Percentiles rank a stretch among this genome's conserved stretches.
Conservation (phyloP, 2,888 invertebrate species). For the Tigriopus californicus region DNA sequence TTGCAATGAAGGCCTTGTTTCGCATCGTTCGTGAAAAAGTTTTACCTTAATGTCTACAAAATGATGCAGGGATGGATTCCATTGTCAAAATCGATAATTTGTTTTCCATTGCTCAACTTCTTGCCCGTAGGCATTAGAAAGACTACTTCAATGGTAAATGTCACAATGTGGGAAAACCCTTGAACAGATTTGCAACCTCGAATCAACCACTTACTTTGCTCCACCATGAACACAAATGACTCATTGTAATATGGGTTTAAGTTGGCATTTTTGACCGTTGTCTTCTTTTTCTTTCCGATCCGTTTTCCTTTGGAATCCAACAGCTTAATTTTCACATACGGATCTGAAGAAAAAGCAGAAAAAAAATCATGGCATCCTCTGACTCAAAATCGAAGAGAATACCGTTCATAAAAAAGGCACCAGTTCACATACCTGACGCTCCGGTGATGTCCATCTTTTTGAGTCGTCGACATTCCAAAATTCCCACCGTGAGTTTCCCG, state of each 20-base stretch:
- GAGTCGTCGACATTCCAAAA: slow-evolving; percentile 41
- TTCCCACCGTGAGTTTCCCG: slow-evolving; percentile 40
- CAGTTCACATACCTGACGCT: slow-evolving; percentile 38
- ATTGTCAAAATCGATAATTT: too few relatives aligned
- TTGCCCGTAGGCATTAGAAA: too few relatives aligned
- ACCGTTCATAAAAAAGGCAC: too few relatives aligned
- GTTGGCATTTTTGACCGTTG: slow-evolving; percentile 99
- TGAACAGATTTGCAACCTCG: too few relatives aligned
- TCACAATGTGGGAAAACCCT: too few relatives aligned
- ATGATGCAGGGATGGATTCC: too few relatives aligned
- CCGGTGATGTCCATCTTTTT: slow-evolving; percentile 46
- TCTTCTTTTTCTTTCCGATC: slow-evolving; percentile 98
- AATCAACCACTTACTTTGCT: not conserved
- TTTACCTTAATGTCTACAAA: too few relatives aligned
- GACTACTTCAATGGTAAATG: too few relatives aligned
- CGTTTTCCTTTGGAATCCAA: slow-evolving; percentile 42
- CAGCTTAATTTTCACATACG: slow-evolving; percentile 22
- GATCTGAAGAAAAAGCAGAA: slow-evolving; percentile 18
- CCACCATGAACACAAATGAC: slow-evolving; percentile 99
- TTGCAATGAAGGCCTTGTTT: too few relatives aligned
- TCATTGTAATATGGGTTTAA: slow-evolving; percentile 99
- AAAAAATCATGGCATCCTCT: not conserved
- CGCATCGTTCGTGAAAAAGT: too few relatives aligned
- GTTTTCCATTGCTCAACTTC: too few relatives aligned
- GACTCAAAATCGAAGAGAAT: too few relatives aligned